Conservation (phyloP, 2,888 invertebrate species). For the Lordiphosa andalusiaca region DNA sequence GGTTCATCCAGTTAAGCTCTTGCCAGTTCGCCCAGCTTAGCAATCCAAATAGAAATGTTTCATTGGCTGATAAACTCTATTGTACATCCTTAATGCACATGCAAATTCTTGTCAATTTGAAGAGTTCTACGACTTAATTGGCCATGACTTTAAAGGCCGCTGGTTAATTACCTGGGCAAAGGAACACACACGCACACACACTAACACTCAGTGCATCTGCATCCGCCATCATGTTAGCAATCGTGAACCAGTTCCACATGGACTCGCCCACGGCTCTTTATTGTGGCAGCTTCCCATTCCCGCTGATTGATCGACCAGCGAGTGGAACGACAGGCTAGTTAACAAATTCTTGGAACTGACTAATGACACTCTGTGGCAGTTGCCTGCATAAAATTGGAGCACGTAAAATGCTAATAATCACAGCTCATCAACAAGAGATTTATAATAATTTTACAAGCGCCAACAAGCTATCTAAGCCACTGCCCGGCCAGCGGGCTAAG, state of each 20-base stretch:
- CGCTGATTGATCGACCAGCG: conserved; percentile 55
- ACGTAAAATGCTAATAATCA: conserved; percentile 70
- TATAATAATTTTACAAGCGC: conserved; percentile 70
- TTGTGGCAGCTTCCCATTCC: conserved; percentile 33
- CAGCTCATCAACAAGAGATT: conserved; percentile 72
- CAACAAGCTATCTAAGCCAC: conserved; percentile 38
- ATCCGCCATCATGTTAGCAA: conserved; percentile 37
- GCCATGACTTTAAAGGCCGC: conserved; percentile 41
- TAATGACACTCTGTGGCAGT: conserved; percentile 69
- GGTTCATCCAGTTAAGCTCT: no score
- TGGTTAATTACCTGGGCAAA: conserved; percentile 26
- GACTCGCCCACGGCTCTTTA: conserved; percentile 58
- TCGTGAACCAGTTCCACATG: conserved; percentile 56
- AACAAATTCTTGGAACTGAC: conserved; percentile 61
- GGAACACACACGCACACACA: background rate
- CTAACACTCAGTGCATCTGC: conserved; percentile 31
- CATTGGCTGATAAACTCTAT: conserved; percentile 33
- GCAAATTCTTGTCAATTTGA: conserved; percentile 59
- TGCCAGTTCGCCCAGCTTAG: no score
- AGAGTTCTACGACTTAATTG: conserved; percentile 65
- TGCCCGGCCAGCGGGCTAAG: conserved; percentile 37
- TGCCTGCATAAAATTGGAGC: conserved; percentile 48
- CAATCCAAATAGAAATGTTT: no score
- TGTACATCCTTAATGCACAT: conserved; percentile 31
- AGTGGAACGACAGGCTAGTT: conserved; percentile 60